These are phyloP conservation scores for Propithecus perrieri DNA, from an alignment of 2,797 vertebrate genomes.

Conservation along the genomic window DNA sequence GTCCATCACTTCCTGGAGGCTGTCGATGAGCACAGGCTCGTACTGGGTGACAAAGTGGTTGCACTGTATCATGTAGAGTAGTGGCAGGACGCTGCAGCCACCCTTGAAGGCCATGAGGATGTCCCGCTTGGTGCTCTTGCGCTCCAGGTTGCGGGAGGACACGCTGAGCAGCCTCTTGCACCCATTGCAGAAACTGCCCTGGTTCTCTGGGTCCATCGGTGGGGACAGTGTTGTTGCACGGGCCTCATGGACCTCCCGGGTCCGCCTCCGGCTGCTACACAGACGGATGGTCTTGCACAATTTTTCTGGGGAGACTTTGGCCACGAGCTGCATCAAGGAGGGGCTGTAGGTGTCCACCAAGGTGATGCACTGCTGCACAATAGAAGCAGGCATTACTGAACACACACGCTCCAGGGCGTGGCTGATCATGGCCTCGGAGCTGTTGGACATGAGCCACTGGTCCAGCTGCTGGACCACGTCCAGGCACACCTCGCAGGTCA, in stretches of 20 bases:
- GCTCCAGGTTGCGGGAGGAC: conserved; percentile 53
- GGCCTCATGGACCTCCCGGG: not conserved
- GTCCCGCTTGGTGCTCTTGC: not conserved
- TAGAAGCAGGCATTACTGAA: not conserved
- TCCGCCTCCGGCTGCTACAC: not conserved
- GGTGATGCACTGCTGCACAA: not conserved
- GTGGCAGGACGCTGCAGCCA: conserved; percentile 32
- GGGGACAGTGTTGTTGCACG: accelerated
- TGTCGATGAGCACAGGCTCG: conserved; percentile 40
- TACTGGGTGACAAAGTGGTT: conserved; percentile 18
- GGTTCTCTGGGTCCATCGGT: not conserved
- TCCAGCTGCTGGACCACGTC: conserved; percentile 13
- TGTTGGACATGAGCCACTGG: conserved; percentile 30
- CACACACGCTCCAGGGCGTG: not conserved
- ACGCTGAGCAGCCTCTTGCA: conserved; percentile 39
- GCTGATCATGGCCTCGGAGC: not conserved
- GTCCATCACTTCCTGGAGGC: conserved; percentile 44
- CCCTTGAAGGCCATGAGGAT: conserved; percentile 61
- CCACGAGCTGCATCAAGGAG: not conserved
- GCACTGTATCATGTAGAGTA: conserved; percentile 28
- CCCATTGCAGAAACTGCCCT: conserved; percentile 28
- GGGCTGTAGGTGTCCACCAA: conserved; percentile 59
- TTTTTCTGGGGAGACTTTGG: not conserved
- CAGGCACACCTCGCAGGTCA: conserved; percentile 54
- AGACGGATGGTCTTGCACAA: not conserved